Conservation (phyloP, 1,140 invertebrate genomes). For the Halesus radiatus region DNA sequence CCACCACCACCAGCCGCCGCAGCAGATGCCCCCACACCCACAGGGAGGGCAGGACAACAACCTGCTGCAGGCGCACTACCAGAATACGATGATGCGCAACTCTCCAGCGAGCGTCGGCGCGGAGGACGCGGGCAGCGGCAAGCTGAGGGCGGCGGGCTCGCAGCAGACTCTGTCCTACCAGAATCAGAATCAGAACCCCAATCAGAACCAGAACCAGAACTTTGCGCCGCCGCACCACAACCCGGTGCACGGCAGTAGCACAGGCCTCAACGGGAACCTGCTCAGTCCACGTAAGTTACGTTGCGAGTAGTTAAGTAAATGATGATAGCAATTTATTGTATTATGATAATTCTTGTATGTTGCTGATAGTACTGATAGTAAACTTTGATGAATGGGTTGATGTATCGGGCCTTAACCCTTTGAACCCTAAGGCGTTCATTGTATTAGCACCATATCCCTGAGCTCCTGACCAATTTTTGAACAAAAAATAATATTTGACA, state of each 20-base stretch:
- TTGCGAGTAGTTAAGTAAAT: too few species aligned
- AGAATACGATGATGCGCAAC: slow-evolving; percentile 55
- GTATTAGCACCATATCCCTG: too few species aligned
- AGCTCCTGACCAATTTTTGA: too few species aligned
- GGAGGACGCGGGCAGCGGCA: slow-evolving; percentile 49
- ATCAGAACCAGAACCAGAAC: slow-evolving; percentile 36
- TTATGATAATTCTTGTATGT: too few species aligned
- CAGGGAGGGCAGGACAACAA: slow-evolving; percentile 59
- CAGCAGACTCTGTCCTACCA: slow-evolving; percentile 45
- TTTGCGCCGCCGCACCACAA: slow-evolving; percentile 30
- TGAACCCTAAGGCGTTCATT: too few species aligned
- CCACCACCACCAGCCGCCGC: slow-evolving; percentile 65
- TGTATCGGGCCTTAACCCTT: too few species aligned
- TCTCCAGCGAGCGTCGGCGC: slow-evolving; percentile 51
- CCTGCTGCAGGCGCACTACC: slow-evolving; percentile 65
- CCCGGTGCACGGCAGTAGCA: slow-evolving; percentile 50
- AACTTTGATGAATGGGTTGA: too few species aligned
- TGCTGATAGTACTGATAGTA: too few species aligned
- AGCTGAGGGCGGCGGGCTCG: slow-evolving; percentile 31
- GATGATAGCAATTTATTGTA: too few species aligned
- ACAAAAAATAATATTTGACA: too few species aligned
- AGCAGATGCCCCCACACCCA: slow-evolving; percentile 44
- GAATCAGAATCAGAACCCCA: slow-evolving; percentile 35
- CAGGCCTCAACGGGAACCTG: slow-evolving; percentile 52
- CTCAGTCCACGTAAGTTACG: slow-evolving; percentile 49